Percentiles rank a stretch among this genome's conserved stretches.
These are phyloP conservation scores for Danaus plexippus DNA, from an alignment of 1,140 invertebrate species.

Conservation along the genomic window DNA sequence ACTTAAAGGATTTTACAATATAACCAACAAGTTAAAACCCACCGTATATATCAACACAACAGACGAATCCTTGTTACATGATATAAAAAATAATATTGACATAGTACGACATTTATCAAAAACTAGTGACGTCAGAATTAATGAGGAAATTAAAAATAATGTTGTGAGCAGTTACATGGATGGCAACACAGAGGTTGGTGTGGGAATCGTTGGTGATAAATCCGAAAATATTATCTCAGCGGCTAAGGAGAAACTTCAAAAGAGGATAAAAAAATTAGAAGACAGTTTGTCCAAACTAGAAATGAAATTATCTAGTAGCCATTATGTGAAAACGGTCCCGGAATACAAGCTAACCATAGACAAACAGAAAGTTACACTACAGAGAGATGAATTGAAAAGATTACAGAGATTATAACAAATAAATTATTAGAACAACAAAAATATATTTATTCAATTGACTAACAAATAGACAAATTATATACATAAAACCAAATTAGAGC, in stretches of 20 bases:
- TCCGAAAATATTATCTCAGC: constrained; percentile 30
- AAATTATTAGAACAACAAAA: constrained; percentile 14
- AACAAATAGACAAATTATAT: constrained; percentile 3
- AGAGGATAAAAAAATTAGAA: constrained; percentile 50
- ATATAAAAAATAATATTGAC: constrained; percentile 34
- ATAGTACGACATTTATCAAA: constrained; percentile 45
- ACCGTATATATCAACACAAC: constrained; percentile 55
- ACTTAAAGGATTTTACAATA: constrained; percentile 75
- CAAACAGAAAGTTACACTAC: constrained; percentile 35
- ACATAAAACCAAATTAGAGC: no score
- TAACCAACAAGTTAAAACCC: constrained; percentile 72
- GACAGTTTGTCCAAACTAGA: constrained; percentile 42
- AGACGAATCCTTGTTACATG: constrained; percentile 29
- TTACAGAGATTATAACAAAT: constrained; percentile 46
- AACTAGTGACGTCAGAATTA: constrained; percentile 36
- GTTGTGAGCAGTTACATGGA: constrained; percentile 37
- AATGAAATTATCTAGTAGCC: constrained; percentile 30
- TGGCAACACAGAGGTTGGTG: constrained; percentile 39
- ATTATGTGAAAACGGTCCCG: constrained; percentile 34
- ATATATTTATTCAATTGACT: constrained; percentile 19
- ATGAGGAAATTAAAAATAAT: constrained; percentile 24
- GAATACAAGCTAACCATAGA: constrained; percentile 37
- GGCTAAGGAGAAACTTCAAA: constrained; percentile 40
- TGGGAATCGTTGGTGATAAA: constrained; percentile 38
- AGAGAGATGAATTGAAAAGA: constrained; percentile 47